Conservation (phyloP, 2,797 vertebrate genomes). For the Darevskia mixta region DNA sequence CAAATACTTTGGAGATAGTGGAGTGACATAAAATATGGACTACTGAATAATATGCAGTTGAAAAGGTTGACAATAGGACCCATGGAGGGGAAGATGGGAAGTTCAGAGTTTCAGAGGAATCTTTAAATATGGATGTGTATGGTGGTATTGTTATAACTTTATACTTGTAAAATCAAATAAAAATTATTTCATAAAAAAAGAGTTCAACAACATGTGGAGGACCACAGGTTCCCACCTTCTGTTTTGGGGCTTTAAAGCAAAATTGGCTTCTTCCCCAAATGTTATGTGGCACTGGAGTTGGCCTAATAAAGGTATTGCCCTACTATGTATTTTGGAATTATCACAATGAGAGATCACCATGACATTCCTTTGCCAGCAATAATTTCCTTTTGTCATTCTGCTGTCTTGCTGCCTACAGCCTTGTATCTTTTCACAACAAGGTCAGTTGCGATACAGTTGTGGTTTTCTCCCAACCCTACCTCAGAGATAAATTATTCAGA, state of each 20-base stretch:
- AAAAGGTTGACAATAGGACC: too few relatives aligned
- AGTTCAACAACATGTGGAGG: neutral
- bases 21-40: too few relatives aligned
- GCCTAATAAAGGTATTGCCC: neutral
- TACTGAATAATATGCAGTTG: too few relatives aligned
- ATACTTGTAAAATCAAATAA: too few relatives aligned
- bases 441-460: constrained; percentile 1
- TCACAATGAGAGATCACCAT: neutral
- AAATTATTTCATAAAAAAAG: too few relatives aligned
- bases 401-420: neutral
- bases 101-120: too few relatives aligned
- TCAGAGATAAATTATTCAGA: constrained; percentile 28
- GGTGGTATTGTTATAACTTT: too few relatives aligned
- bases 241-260: neutral
- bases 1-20: too few relatives aligned
- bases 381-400: neutral
- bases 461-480: neutral
- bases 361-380: neutral
- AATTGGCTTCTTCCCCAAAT: neutral
- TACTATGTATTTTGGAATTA: neutral
- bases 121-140: too few relatives aligned
- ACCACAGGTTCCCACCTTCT: neutral
- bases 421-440: neutral
- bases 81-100: too few relatives aligned
- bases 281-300: neutral